Evolutionary conservation across 2,888 invertebrate genomes (phyloP).

Genomic region (Oligia fasciuncula): DNA sequence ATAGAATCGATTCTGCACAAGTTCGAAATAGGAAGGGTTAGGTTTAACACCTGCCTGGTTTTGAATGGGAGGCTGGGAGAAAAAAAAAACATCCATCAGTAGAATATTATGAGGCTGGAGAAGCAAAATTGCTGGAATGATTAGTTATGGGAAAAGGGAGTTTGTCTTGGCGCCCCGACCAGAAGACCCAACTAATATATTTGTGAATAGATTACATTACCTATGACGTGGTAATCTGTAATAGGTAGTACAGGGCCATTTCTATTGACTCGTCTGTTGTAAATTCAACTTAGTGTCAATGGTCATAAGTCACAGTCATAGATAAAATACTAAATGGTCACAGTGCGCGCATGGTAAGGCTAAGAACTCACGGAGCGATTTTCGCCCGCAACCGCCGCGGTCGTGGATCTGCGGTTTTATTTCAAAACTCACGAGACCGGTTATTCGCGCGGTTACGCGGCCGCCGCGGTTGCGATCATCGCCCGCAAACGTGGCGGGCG

Average conservation of each 20-base stretch:
- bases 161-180: not conserved
- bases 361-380: too few species aligned
- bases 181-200: not conserved
- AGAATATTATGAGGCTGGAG: not conserved
- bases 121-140: not conserved
- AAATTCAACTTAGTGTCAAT: not conserved
- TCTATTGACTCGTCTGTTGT: not conserved
- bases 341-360: too few species aligned
- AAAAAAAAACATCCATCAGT: not conserved
- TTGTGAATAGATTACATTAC: not conserved
- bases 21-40: conserved; percentile 50
- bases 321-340: too few species aligned
- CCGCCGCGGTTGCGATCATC: too few species aligned
- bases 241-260: not conserved
- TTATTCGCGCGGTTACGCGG: too few species aligned
- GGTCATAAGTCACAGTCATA: too few species aligned
- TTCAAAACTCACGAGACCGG: too few species aligned
- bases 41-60: conserved; percentile 47
- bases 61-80: not conserved
- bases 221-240: not conserved
- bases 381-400: too few species aligned
- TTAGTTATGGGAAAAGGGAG: not conserved
- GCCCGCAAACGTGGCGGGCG: too few species aligned
- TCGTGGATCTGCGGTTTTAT: too few species aligned
- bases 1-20: conserved; percentile 38